Evolutionary conservation across 2,888 invertebrate species (phyloP), one percentile per base, ranked within the genome.

Genomic region (Pegoplata infirma): DNA sequence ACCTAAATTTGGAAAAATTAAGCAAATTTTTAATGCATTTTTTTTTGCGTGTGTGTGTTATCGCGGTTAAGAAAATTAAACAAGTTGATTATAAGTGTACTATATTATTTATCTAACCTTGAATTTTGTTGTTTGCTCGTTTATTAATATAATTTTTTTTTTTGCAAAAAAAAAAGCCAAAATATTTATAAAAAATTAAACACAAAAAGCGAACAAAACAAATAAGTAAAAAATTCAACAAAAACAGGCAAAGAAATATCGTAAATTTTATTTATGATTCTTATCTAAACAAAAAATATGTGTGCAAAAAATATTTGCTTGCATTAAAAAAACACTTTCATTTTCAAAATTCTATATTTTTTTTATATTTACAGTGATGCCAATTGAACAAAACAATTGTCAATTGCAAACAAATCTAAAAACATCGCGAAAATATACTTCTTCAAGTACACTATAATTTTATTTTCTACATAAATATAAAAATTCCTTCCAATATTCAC

Each of bases 41-140:
- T 61, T n/a, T 63, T 64, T 21, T 19, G 25, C 63, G 46, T 49
- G 36, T 28, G 46, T 67, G 59, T 51, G 61, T 59, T 59, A 59
- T 69, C 59, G 58, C 64, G 67, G 47, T 46, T 36, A 5, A 51
- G 21, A 53, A 28, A 28, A 56, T 5, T 17, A 64, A 69, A 58
- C 8, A 67, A 72, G 51, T 36, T 17, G 17, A 19, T 71, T 61
- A 63, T 44, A 51, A 44, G 23, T 59, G 17, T 32, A n/a, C n/a
- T n/a, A 55, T 53, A 63, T 72, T 73, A 51, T 64, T 68, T 77
- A 73, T 68, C 63, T 77, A 73, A 77, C 77, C 77, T 77, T 77
- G 72, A 77, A 73, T 40, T 32, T 77, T 67, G 21, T 68, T 56
- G 67, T 72, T 63, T 69, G 59, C n/a, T 69, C 23, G 17, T 55